A percentile compares a stretch with the other conserved stretches of the same genome.
Conservation (phyloP, 2,888 invertebrate species). For the Sarcophaga carnaria region DNA sequence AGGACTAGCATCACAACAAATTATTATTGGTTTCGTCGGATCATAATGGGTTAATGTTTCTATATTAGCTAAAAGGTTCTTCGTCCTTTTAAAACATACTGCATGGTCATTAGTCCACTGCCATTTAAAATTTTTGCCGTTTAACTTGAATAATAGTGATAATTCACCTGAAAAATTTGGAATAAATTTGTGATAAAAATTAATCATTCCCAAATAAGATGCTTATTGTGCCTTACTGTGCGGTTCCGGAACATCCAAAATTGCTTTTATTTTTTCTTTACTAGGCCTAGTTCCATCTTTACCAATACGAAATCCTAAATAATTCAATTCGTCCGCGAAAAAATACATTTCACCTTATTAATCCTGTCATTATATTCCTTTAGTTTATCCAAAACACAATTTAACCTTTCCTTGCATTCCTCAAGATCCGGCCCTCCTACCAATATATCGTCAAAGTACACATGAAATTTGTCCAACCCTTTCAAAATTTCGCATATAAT, state of each 20-base stretch:
- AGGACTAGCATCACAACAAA: no score
- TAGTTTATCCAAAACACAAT: not conserved
- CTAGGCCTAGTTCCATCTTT: no score
- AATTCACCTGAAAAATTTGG: conserved; percentile 33
- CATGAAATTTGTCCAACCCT: not conserved
- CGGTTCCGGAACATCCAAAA: no score
- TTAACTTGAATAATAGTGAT: conserved; percentile 47
- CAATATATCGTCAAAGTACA: no score
- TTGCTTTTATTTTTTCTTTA: no score
- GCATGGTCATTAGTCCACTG: conserved; percentile 15
- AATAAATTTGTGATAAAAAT: no score
- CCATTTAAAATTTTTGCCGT: conserved; percentile 43
- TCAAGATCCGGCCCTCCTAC: not conserved
- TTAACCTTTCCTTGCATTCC: conserved; percentile 8
- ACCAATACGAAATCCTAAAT: not conserved
- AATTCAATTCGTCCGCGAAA: not conserved
- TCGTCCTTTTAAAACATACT: no score
- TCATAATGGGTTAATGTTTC: no score
- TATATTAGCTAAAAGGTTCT: no score
- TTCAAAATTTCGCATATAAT: conserved; percentile 21
- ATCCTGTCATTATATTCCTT: not conserved
- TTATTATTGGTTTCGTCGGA: no score
- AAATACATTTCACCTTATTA: not conserved
- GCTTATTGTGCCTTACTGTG: no score
- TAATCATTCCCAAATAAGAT: no score